Evolutionary conservation across 2,113 vertebrate genomes (phyloP), one percentile per base, ranked within the genome.

Genomic region (Patagioenas fasciata): DNA sequence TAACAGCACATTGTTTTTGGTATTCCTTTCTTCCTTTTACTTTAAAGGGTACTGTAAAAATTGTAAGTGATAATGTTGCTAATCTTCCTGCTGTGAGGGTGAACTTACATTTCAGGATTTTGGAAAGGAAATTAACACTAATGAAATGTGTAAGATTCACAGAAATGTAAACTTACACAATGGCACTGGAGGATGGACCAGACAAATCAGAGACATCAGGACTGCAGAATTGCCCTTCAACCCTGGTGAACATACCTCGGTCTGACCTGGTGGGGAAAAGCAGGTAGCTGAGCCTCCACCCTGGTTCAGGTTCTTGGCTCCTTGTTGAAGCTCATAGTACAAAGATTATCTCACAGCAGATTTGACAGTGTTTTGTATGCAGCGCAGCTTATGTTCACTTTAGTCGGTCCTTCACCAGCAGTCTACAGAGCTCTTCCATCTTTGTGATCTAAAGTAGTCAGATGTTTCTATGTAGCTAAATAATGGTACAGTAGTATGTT

Each of bases 401-500:
- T 8, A 38, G 28, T 61, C 21, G 1, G n/a, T 48, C 24, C 73
- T 36, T 14, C 13, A 20, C 24, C 54, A 44, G 60, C n/a, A 57
- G 75, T 40, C 51, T 75, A 15, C 14, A 58, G 53, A 78, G 28
- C 4, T 66, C 47, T 53, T 58, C 32, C 26, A 0, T 26, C 47
- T 65, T 36, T 16, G 40, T 11, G 4, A 58, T 36, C 31, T 78
- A 2, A 44, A 54, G 6, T 31, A 74, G 8, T 66, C 25, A 20
- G 48, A 29, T 88, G 28, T 57, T 78, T 24, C 51, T 50, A 61
- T 29, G 42, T 26, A 54, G 32, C 21, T 51, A 40, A 47, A 29
- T 70, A 54, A 25, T 47, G 25, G 13, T 57, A 51, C 9, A 42
- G 26, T 26, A 40, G 28, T 24, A 17, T 0, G 0, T 17, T 7